A percentile compares a stretch with the other conserved stretches of the same genome.
Evolutionary conservation across 2,113 vertebrate species (phyloP).

Genomic region (Numida meleagris): DNA sequence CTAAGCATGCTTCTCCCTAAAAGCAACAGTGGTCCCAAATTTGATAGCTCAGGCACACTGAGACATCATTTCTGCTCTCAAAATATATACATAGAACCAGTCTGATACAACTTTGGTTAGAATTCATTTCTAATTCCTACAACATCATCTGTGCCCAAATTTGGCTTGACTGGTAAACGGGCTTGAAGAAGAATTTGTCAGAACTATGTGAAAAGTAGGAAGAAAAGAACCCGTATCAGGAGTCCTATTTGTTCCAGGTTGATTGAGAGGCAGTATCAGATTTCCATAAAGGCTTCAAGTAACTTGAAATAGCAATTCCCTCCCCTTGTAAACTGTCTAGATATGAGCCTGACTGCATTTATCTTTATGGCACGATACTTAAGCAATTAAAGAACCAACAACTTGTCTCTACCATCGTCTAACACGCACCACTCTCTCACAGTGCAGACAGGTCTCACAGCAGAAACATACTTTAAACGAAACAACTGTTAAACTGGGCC

Average conservation of each 20-base stretch:
- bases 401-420: background rate
- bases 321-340: background rate
- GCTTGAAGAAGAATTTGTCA: background rate
- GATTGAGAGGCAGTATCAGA: constrained; percentile 16
- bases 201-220: background rate
- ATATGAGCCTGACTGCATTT: background rate
- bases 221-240: background rate
- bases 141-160: background rate
- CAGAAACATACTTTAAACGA: background rate
- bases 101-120: background rate
- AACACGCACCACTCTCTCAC: background rate
- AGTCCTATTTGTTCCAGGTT: background rate
- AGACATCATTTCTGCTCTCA: background rate
- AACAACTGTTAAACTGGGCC: background rate
- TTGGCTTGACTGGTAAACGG: background rate
- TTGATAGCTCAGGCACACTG: background rate
- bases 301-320: constrained; percentile 11
- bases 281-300: constrained; percentile 23
- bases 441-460: background rate
- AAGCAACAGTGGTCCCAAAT: background rate
- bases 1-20: background rate
- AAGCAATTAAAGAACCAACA: constrained; percentile 26
- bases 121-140: background rate
- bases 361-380: constrained; percentile 33
- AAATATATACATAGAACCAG: background rate